These are phyloP conservation scores for Nothocercus julius DNA, from an alignment of 2,113 vertebrate genomes.

Conservation along the genomic window DNA sequence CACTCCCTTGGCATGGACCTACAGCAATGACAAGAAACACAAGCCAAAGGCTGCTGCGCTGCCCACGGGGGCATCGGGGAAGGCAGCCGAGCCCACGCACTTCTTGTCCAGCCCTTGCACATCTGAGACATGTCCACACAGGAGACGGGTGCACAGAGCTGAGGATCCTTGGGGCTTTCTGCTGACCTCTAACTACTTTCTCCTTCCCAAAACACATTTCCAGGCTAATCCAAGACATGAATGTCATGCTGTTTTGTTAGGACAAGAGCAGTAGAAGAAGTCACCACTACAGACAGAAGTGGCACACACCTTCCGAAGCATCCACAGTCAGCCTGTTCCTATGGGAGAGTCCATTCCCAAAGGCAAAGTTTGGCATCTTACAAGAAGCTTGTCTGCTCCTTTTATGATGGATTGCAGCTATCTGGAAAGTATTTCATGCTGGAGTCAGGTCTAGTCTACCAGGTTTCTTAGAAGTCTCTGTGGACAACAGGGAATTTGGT, in stretches of 20 bases:
- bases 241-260: neutral
- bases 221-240: neutral
- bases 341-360: neutral
- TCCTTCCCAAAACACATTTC: fast-evolving
- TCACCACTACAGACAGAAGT: neutral
- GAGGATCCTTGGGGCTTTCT: neutral
- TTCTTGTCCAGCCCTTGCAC: neutral
- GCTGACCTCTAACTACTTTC: neutral
- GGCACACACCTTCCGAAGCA: neutral
- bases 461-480: neutral
- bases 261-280: neutral
- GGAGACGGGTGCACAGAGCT: neutral
- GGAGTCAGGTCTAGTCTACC: neutral
- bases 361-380: neutral
- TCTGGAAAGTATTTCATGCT: neutral
- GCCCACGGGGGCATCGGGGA: fast-evolving
- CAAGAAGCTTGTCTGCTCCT: neutral
- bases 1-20: neutral
- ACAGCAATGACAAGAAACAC: neutral
- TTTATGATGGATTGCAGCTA: neutral
- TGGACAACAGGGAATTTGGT: neutral
- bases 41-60: neutral
- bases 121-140: fast-evolving
- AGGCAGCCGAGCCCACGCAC: fast-evolving
- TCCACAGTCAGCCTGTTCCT: fast-evolving